Base-by-base conservation (phyloP, 2,113 vertebrate species). In the Reinhardtius hippoglossoides region DNA sequence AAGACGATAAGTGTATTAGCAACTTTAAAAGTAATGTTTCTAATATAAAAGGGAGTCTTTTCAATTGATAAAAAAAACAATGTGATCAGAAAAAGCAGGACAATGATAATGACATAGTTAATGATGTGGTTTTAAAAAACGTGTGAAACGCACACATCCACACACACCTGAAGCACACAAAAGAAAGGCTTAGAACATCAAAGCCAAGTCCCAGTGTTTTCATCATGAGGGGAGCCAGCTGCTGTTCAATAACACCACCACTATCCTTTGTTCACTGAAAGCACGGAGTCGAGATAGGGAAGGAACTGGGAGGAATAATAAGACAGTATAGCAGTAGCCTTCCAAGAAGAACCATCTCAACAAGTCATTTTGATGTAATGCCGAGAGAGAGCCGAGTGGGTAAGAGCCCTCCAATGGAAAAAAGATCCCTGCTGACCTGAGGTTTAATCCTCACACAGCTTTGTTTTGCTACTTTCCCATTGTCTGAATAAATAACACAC, bases 161-260 rank as follows among this genome's bases (percentile, higher is more conserved):
- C 74, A 67, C 31, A 70, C 13, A 21, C 52, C 74, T 72, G 71
- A 78, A 76, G 23, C 35, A 42, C 67, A 74, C 54, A 72, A 27
- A 74, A 80, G 74, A 54, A 85, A 70, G 63, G 69, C 75, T 83
- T 35, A 46, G 40, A 42, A 82, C 81, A 91, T 90, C 85, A 90
- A 88, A 88, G 81, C 31, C 27, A 24, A 9, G 48, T 76, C 64
- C 54, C 18, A 31, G 72, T 77, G 76, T 84, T 82, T 79, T 86
- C 78, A 86, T 84, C 82, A 87, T 76, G 79, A 76, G 65, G 65
- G 81, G 76, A 82, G 76, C 83, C 18, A 54, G 50, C 20, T 81
- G 61, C 79, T 73, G 40, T 78, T 67, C 48, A 48, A 44, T 74
- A 85, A 74, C 80, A 78, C 73, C 74, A 71, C 54, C 66, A 59